phyloP scores from a whole-genome alignment of 2,113 vertebrate species.

The Gasterosteus aculeatus region DNA sequence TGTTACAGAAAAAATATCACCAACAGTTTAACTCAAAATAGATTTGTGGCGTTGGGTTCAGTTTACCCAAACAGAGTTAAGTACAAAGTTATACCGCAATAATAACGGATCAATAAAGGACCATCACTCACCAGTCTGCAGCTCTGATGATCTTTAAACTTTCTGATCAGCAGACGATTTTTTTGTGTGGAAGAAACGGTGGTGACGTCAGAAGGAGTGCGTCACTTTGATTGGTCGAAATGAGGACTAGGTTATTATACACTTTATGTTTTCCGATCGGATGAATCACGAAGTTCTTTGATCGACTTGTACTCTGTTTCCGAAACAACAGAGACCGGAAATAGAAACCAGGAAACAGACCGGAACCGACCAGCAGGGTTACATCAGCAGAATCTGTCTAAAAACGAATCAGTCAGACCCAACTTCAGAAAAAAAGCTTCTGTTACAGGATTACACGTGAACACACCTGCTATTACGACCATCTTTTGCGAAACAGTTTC shows the following conservation, averaged over 20 bases:
- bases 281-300: background rate
- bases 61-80: background rate
- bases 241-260: background rate
- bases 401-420: background rate
- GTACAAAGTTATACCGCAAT: background rate
- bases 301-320: background rate
- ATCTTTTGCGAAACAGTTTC: background rate
- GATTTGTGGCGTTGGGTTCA: background rate
- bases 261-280: background rate
- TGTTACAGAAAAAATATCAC: background rate
- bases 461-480: no score
- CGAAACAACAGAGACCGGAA: background rate
- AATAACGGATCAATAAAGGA: background rate
- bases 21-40: background rate
- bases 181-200: background rate
- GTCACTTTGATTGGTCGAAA: conserved; percentile 28
- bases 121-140: conserved; percentile 22
- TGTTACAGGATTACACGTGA: background rate
- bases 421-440: conserved; percentile 1
- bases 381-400: background rate
- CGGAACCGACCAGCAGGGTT: background rate
- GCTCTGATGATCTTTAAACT: no score
- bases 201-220: background rate
- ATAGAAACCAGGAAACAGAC: background rate
- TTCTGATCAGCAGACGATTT: background rate